Percentiles rank a stretch among this genome's conserved stretches.
These are phyloP conservation scores for Acronicta psi DNA, from an alignment of 2,888 invertebrate species.

Conservation along the genomic window DNA sequence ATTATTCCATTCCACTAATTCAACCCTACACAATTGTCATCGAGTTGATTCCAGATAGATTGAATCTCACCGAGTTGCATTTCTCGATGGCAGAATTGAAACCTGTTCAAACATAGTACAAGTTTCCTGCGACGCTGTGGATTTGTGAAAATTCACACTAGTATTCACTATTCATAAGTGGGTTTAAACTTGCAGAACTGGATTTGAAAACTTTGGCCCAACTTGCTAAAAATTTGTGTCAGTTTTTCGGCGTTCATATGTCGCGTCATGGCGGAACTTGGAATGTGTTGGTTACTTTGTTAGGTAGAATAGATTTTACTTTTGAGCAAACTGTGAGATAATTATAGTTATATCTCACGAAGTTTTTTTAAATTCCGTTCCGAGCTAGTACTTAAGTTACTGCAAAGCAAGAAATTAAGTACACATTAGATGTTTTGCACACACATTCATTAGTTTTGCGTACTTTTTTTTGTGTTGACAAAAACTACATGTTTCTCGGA, in stretches of 20 bases:
- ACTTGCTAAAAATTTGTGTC: slow-evolving; percentile 49
- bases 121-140: slow-evolving; percentile 54
- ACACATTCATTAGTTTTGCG: no score
- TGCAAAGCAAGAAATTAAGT: no score
- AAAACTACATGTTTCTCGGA: no score
- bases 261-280: not conserved
- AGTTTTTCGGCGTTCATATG: slow-evolving; percentile 27
- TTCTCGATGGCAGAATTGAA: slow-evolving; percentile 52
- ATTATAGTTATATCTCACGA: no score
- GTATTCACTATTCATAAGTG: slow-evolving; percentile 61
- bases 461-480: no score
- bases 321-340: no score
- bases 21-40: slow-evolving; percentile 44
- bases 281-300: slow-evolving; percentile 1
- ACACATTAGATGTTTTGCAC: no score
- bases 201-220: slow-evolving; percentile 58
- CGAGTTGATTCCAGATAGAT: slow-evolving; percentile 49
- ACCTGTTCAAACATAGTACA: slow-evolving; percentile 60
- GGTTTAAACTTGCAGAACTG: slow-evolving; percentile 62
- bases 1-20: slow-evolving; percentile 22
- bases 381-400: no score
- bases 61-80: slow-evolving; percentile 46
- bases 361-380: no score
- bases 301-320: not conserved
- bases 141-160: slow-evolving; percentile 60